Evolutionary conservation across 2,888 invertebrate species (phyloP), one percentile per base, ranked within the genome.

Genomic region (Lycocerus yunnanus): DNA sequence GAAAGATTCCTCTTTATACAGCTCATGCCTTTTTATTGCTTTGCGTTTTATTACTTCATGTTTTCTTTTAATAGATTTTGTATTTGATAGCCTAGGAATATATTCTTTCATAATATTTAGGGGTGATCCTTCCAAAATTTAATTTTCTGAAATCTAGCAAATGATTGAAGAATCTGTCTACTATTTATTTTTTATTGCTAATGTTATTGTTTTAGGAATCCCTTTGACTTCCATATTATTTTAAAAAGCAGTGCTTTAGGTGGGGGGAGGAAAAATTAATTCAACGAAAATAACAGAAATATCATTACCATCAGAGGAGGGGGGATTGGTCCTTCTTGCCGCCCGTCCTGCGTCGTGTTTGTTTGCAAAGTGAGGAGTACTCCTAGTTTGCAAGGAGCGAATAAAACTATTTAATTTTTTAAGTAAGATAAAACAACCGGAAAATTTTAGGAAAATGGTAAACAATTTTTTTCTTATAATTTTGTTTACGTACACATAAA

Each of bases 11-110:
- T 66, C 69, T 75, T 75, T 75, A 74, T 74, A 69, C 63, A 66
- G 66, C 69, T 75, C 69, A 43, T 72, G 72, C 66, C 58, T 69
- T 72, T 75, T 75, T 75, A 75, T 72, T 75, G 71, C 72, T 75
- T 75, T 72, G 60, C 66, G 61, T 75, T 75, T 75, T 75, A 75
- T 75, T 72, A 69, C 75, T 68, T 16, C 61, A 18, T 63, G 68
- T 21, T 71, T 69, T 59, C 21, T 27, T 71, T 27, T 69, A 16
- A 27, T 16, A 70, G 27, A 70, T 61, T 60, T 69, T 69, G 59
- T 69, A 60, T 21, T 20, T 68, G 58, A 68, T 68, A 58, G 58
- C 18, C 59, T 59, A 43, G 20, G 58, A 58, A 59, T 18, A 14
- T 18, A 18, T 63, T 18, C 15, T 18, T 6, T 43, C 43, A 0